Conservation (phyloP, 92 coral and sea anemone species). For the Hydrozoanthus gracilis region DNA sequence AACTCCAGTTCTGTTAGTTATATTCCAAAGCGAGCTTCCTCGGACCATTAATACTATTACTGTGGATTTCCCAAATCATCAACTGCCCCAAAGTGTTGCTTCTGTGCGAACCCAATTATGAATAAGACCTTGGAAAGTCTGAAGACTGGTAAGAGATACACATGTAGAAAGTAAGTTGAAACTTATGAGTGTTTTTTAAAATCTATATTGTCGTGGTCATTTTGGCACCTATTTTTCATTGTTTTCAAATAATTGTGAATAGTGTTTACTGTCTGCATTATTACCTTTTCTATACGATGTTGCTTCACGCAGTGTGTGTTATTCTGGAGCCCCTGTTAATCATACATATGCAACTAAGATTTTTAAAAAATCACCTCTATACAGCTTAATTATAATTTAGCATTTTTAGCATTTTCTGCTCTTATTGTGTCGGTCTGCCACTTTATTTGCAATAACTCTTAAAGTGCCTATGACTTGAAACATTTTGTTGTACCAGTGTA, state of each 20-base stretch:
- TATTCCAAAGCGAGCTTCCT: slow-evolving; percentile 47
- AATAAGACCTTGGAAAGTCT: not conserved
- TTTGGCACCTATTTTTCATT: not conserved
- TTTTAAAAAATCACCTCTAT: too few species aligned
- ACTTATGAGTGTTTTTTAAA: not conserved
- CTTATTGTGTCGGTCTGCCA: too few species aligned
- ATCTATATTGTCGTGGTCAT: not conserved
- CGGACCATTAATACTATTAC: slow-evolving; percentile 48
- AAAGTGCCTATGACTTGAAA: too few species aligned
- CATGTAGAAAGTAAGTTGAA: not conserved
- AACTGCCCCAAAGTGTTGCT: not conserved
- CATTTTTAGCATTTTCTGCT: too few species aligned
- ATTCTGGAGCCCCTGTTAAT: too few species aligned
- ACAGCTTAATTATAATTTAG: too few species aligned
- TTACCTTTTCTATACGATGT: not conserved
- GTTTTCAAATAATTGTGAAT: not conserved
- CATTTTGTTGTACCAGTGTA: too few species aligned
- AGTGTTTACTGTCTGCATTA: not conserved
- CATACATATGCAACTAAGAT: too few species aligned
- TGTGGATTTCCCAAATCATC: slow-evolving; percentile 53
- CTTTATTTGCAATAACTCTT: too few species aligned
- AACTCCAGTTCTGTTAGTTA: slow-evolving; percentile 39
- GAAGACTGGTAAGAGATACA: not conserved
- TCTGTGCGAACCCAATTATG: not conserved
- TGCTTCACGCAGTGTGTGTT: too few species aligned